Conservation (phyloP, 2,888 invertebrate species). For the Gnatocerus cornutus region DNA sequence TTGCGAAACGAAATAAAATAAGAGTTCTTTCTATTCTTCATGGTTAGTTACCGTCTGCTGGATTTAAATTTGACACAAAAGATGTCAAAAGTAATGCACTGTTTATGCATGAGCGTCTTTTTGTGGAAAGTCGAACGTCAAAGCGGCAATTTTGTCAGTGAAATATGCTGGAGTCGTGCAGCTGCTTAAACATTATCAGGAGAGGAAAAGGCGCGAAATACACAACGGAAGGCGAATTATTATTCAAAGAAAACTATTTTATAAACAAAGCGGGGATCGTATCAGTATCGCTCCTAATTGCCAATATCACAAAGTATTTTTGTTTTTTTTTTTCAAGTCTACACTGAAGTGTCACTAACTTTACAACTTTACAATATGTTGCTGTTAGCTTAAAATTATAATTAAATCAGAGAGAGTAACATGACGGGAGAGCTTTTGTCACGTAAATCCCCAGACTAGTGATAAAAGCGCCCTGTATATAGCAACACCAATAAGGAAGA, state of each 20-base stretch:
- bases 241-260: constrained; percentile 37
- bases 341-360: too few species aligned
- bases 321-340: too few species aligned
- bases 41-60: constrained; percentile 42
- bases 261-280: not conserved
- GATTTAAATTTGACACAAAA: constrained; percentile 46
- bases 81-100: constrained; percentile 38
- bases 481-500: constrained; percentile 43
- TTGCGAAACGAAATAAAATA: constrained; percentile 30
- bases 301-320: too few species aligned
- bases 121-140: constrained; percentile 38
- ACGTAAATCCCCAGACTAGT: constrained; percentile 38
- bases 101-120: constrained; percentile 44
- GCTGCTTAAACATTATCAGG: constrained; percentile 37
- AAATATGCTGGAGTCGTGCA: constrained; percentile 39
- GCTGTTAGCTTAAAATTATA: too few species aligned
- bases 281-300: constrained; percentile 21
- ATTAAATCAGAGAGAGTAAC: too few species aligned
- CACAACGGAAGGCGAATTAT: constrained; percentile 19
- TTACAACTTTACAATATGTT: too few species aligned
- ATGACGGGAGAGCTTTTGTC: too few species aligned
- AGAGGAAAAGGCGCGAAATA: constrained; percentile 21
- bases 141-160: constrained; percentile 43
- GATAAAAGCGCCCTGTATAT: constrained; percentile 45
- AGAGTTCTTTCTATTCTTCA: constrained; percentile 30